phyloP scores from a whole-genome alignment of 2,888 invertebrate species.

The Syritta pipiens region DNA sequence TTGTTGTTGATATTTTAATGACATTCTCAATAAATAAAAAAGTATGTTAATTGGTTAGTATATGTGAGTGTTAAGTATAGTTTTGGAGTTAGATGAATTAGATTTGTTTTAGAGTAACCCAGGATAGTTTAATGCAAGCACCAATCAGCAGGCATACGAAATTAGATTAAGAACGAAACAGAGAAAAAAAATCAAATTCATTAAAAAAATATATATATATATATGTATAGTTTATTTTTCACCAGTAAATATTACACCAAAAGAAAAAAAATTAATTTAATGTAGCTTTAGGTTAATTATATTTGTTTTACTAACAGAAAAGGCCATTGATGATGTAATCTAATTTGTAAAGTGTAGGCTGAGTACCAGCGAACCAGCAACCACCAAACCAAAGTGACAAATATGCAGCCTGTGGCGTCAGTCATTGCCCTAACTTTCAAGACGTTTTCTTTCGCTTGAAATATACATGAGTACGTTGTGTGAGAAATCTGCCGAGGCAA shows the following conservation, averaged over 20 bases:
- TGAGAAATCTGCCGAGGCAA: no score
- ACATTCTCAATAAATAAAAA: not conserved
- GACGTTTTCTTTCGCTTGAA: no score
- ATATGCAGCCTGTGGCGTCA: no score
- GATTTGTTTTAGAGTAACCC: constrained; percentile 54
- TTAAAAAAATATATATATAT: constrained; percentile 18
- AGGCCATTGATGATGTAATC: constrained; percentile 26
- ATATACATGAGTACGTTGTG: no score
- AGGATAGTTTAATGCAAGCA: constrained; percentile 75
- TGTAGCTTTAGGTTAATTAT: not conserved
- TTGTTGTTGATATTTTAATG: not conserved
- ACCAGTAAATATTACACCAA: constrained; percentile 46
- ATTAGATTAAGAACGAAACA: constrained; percentile 64
- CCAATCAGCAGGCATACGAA: constrained; percentile 77
- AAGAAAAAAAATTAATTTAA: not conserved
- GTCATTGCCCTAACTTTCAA: no score
- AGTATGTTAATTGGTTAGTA: not conserved
- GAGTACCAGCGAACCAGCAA: no score
- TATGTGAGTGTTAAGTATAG: constrained; percentile 14
- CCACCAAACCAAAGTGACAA: no score
- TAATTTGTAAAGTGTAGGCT: no score
- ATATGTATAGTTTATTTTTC: constrained; percentile 11
- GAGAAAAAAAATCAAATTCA: constrained; percentile 46
- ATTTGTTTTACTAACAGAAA: not conserved
- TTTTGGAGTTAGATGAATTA: constrained; percentile 26